Evolutionary conservation across 2,113 vertebrate species (phyloP), one percentile per base, ranked within the genome.

Genomic region (Petromus typicus): DNA sequence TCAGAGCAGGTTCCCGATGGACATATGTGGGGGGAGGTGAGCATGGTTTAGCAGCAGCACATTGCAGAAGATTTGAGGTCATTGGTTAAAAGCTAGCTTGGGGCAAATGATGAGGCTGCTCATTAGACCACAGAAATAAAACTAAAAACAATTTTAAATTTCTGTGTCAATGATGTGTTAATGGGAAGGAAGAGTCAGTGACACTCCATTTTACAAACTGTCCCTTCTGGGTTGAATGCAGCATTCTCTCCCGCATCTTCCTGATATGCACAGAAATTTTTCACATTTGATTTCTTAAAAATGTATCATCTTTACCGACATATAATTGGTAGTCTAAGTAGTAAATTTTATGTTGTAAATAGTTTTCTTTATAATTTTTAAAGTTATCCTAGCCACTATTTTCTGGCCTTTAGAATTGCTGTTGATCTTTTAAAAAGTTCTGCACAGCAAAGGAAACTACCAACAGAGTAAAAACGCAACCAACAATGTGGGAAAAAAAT

Each of bases 281-380:
- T 34, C 10, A 86, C 32, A 79, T 40, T 66, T 91, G 16, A 51
- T 86, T 45, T 95, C 34, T 73, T 6, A 54, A 79, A 89, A 97
- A 89, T 96, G 76, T 73, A 48, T 67, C 34, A 32, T 76, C 71
- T 78, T 25, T 54, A 25, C 2, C 20, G 11, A 73, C 16, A 54
- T 89, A 82, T 92, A 56, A 80, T 66, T 57, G 37, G 7, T 66
- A 81, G 16, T 3, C 23, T 9, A 4, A 82, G 17, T 48, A 40
- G 80, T 51, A 80, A 66, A 59, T 61, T 81, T 92, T 56, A 80
- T 45, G 45, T 86, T 90, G 69, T 14, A 86, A 89, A 57, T 92
- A 45, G 22, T 48, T 37, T 89, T 40, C 37, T 92, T 56, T 59
- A 51, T 64, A 90, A 75, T 85, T 22, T 51, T 87, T 84, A 43